Percentiles rank a stretch among this genome's conserved stretches.
phyloP scores from a whole-genome alignment of 2,888 invertebrate species.

The Brenthis ino region DNA sequence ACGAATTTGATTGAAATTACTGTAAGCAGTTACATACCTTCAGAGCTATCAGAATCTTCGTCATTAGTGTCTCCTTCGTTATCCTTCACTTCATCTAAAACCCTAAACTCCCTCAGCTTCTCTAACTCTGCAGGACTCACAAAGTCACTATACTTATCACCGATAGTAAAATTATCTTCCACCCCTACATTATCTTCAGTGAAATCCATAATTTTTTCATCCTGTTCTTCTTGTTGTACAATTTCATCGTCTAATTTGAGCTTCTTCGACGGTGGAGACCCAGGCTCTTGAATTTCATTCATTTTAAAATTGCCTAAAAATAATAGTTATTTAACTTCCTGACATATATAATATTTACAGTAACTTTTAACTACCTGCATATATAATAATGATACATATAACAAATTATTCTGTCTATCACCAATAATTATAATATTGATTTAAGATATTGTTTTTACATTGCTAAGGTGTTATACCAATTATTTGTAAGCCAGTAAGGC shows the following conservation, averaged over 20 bases:
- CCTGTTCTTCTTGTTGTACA: background rate
- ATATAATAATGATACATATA: background rate
- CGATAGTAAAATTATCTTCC: conserved; percentile 38
- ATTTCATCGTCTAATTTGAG: conserved; percentile 45
- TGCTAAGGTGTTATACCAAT: too few relatives aligned
- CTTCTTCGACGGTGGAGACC: conserved; percentile 53
- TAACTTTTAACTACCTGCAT: background rate
- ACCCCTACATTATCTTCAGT: conserved; percentile 42
- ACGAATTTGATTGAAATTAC: too few relatives aligned
- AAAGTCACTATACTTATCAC: conserved; percentile 54
- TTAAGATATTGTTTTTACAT: too few relatives aligned
- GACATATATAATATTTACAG: background rate
- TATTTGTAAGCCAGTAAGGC: too few relatives aligned
- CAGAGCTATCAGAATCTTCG: conserved; percentile 61
- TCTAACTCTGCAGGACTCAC: conserved; percentile 62
- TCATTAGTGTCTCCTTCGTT: conserved; percentile 72
- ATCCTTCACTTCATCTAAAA: conserved; percentile 72
- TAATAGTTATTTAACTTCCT: conserved; percentile 14
- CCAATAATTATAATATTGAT: too few relatives aligned
- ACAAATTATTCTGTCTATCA: too few relatives aligned
- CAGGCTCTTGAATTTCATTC: conserved; percentile 35
- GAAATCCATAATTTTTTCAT: conserved; percentile 38
- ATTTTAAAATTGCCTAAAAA: conserved; percentile 42
- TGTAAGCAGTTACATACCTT: conserved; percentile 51
- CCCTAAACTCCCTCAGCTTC: conserved; percentile 67